These are phyloP conservation scores for Luscinia luscinia DNA, from an alignment of 2,797 vertebrate species.

Conservation along the genomic window DNA sequence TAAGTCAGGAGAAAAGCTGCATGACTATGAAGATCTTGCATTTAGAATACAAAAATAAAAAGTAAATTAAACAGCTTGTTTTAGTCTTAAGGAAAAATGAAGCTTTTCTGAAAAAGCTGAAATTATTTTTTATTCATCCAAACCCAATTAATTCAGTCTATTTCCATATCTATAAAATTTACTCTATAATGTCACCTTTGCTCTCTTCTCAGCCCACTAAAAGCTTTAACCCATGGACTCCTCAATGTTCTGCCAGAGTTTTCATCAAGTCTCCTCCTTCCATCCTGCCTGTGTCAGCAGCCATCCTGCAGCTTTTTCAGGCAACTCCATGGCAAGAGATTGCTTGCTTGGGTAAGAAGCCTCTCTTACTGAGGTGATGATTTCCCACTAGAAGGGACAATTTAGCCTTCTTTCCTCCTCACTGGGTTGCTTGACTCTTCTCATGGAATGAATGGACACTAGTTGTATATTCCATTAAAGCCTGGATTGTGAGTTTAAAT, in stretches of 20 bases:
- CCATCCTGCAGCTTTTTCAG: background rate
- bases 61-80: background rate
- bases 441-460: background rate
- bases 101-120: background rate
- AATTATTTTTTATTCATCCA: background rate
- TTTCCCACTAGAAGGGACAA: background rate
- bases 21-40: background rate
- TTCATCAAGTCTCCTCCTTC: background rate
- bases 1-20: background rate
- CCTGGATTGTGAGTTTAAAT: background rate
- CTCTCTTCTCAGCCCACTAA: background rate
- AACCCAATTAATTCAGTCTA: background rate
- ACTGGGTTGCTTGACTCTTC: background rate
- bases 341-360: background rate
- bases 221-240: background rate
- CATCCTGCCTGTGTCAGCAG: background rate
- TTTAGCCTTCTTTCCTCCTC: background rate
- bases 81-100: background rate
- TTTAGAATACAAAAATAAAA: background rate
- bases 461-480: background rate
- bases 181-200: fast-evolving
- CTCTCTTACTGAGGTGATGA: background rate
- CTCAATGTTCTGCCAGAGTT: background rate
- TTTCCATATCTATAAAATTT: background rate
- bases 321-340: background rate